Percentiles rank a stretch among this genome's conserved stretches.
phyloP scores from a whole-genome alignment of 2,113 vertebrate species.

The Dicrurus megarhynchus region DNA sequence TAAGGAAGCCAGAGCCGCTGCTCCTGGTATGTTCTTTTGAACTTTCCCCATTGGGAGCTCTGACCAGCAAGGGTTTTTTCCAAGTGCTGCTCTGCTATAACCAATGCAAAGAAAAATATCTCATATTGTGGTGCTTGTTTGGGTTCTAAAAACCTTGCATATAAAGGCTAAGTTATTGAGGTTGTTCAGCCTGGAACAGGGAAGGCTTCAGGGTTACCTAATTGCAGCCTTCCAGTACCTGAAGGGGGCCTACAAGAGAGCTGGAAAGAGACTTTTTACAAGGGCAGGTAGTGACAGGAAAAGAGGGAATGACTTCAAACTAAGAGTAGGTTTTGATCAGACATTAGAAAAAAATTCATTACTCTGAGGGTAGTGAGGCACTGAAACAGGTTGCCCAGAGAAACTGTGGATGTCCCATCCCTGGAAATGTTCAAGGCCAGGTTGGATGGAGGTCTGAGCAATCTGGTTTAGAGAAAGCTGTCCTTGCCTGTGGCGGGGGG shows the following conservation, averaged over 20 bases:
- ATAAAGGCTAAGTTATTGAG: background rate
- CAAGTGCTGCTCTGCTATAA: background rate
- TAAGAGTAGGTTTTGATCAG: background rate
- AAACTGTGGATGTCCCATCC: background rate
- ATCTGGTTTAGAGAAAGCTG: background rate
- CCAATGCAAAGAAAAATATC: background rate
- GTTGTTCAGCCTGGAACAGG: background rate
- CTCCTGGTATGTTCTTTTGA: background rate
- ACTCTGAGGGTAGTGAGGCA: background rate
- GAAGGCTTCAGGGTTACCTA: background rate
- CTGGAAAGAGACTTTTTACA: background rate
- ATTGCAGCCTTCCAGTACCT: background rate
- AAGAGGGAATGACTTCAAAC: background rate
- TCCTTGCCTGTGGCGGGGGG: accelerated
- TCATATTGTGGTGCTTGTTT: background rate
- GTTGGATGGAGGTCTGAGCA: background rate
- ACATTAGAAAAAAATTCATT: background rate
- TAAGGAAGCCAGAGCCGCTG: background rate
- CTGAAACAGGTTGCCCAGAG: background rate
- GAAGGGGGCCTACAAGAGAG: background rate
- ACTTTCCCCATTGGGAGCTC: background rate
- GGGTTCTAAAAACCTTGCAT: background rate
- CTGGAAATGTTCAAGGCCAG: background rate
- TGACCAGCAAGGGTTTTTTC: background rate
- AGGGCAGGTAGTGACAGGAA: background rate